Evolutionary conservation across 2,888 invertebrate species (phyloP).

Genomic region (Euzophera pinguis): DNA sequence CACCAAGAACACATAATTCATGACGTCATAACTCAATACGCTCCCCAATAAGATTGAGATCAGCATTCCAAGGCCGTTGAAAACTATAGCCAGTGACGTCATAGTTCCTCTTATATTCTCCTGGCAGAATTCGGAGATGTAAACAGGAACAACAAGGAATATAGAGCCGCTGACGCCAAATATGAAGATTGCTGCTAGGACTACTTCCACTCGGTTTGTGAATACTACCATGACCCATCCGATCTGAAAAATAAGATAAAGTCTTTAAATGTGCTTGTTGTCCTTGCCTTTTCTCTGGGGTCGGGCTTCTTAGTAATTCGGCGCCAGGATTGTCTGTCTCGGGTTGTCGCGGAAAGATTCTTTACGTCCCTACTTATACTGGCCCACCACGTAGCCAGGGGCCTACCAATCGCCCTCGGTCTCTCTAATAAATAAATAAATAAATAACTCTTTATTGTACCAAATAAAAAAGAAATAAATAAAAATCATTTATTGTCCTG

Average conservation of each 20-base stretch:
- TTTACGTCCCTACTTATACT: too few species aligned
- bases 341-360: too few species aligned
- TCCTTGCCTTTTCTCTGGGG: neutral
- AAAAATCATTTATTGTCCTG: too few species aligned
- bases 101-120: slow-evolving; percentile 56
- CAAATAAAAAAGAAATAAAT: too few species aligned
- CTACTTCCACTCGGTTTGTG: slow-evolving; percentile 41
- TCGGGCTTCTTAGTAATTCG: too few species aligned
- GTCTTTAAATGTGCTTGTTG: neutral
- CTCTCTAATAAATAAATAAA: too few species aligned
- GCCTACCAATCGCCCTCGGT: too few species aligned
- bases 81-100: slow-evolving; percentile 45
- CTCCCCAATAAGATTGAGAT: slow-evolving; percentile 56
- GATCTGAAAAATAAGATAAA: slow-evolving; percentile 34
- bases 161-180: slow-evolving; percentile 45
- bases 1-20: slow-evolving; percentile 43
- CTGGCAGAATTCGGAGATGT: slow-evolving; percentile 53
- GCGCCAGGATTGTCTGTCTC: too few species aligned
- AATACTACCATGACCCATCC: slow-evolving; percentile 45
- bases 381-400: too few species aligned
- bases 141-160: slow-evolving; percentile 45
- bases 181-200: slow-evolving; percentile 46
- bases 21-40: slow-evolving; percentile 38
- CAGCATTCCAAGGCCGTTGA: slow-evolving; percentile 49
- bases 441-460: too few species aligned